Base-by-base conservation (phyloP, 2,797 vertebrate species). In the Simalia tracyae region DNA sequence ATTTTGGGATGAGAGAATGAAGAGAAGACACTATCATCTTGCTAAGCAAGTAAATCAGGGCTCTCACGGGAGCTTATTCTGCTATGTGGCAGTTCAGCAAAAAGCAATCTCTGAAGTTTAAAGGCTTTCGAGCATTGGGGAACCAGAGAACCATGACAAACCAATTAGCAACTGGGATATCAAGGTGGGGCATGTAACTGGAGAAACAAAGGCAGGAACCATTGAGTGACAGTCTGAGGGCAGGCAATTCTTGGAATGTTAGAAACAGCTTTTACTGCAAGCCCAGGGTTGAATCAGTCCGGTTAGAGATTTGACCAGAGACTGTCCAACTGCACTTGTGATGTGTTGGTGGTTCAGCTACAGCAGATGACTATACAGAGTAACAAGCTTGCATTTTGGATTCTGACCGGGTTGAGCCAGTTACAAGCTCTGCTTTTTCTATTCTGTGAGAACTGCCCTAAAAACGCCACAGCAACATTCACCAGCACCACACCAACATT, bases 351-450 rank as follows among this genome's bases (percentile, higher is more conserved):
- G 14, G 46, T 8, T 10, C 68, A 42, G 57, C 89, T 3, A 50
- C 0, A 12, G 0, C 12, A 2, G 46, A 76, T 89, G 90, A n/a
- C 90, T 81, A 88, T 91, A 94, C 95, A 36, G 61, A 86, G 26
- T 46, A 22, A 36, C 56, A 64, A 31, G 42, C 5, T 5, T 81
- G 1, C 0, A 14, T 84, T 1, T 0, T 76, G 2, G 0, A 50
- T 2, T 22, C 0, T 1, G 11, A 2, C 0, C 1, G 56, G n/a
- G 17, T 26, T 17, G 0, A n/a, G 17, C 7, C 0, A 0, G 28
- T 0, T 31, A 24, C 50, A n/a, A 89, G 36, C 15, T 59, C 60
- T 5, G 14, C 5, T 9, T 12, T 7, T 46, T 26, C 12, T 22
- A 5, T 0, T 60, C 76, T 1, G 8, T 64, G 19, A 56, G 9